These are phyloP conservation scores for Pelobates cultripes DNA, from an alignment of 2,797 vertebrate genomes.

Conservation along the genomic window DNA sequence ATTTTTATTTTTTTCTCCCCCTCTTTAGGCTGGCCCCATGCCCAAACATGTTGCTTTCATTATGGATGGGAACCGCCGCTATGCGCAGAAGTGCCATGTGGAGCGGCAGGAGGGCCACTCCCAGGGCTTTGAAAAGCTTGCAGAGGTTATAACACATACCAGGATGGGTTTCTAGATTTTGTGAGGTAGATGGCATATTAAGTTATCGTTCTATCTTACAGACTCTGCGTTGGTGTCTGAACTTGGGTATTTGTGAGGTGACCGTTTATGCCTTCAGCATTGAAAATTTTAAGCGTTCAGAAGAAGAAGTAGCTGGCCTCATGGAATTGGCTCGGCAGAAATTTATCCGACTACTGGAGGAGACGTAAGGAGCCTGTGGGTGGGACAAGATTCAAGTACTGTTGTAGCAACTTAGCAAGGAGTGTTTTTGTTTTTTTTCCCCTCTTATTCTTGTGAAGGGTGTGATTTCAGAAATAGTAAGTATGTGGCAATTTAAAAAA, in stretches of 20 bases:
- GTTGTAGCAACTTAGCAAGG: too few species aligned
- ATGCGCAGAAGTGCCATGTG: constrained; percentile 90
- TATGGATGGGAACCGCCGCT: constrained; percentile 98
- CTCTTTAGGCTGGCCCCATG: constrained; percentile 87
- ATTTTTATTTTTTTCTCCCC: neutral
- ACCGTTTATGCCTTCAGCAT: constrained; percentile 98
- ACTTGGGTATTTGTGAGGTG: constrained; percentile 90
- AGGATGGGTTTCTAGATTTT: neutral
- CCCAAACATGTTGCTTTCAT: constrained; percentile 97
- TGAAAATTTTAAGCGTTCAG: constrained; percentile 96
- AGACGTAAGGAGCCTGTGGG: constrained; percentile 79
- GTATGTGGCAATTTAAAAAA: too few species aligned
- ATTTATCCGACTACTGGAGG: constrained; percentile 87
- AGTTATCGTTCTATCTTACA: constrained; percentile 60
- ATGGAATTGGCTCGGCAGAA: constrained; percentile 95
- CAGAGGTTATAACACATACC: constrained; percentile 76
- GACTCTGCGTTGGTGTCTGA: constrained; percentile 94
- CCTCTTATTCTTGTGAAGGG: too few species aligned
- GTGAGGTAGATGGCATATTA: neutral
- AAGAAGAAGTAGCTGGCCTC: constrained; percentile 92
- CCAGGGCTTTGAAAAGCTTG: constrained; percentile 94
- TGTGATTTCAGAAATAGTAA: too few species aligned
- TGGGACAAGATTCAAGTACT: too few species aligned
- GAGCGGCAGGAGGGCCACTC: constrained; percentile 90
- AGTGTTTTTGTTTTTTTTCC: too few species aligned